Base-by-base conservation (phyloP, 1,140 invertebrate genomes). In the Danaus plexippus region DNA sequence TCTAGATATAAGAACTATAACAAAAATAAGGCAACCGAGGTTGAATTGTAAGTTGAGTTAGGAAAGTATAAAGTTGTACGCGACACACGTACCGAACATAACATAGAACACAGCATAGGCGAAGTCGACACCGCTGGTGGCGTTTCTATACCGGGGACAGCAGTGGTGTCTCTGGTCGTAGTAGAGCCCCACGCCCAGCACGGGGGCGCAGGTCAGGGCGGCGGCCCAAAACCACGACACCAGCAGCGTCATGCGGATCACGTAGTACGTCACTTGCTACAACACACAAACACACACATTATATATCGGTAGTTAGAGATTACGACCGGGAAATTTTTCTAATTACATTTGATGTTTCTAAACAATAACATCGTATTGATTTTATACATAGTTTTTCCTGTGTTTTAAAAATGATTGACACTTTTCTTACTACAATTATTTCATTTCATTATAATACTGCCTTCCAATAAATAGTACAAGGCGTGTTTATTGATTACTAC, bases 71-170 rank as follows among this genome's bases (percentile, higher is more conserved):
- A 32, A 32, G 22, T 32, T 32, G 2, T 9, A 40, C 6, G 1
- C 12, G 18, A 32, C 2, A 15, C 0, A 64, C 76, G 75, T 40
- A 95, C 94, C 94, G 66, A 93, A 94, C 42, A 88, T 74, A 65
- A 95, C 93, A 77, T 94, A 94, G 12, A 95, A 83, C 69, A 93
- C 93, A 12, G 94, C 93, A 66, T 96, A 96, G 6, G 90, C 89
- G 43, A 93, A 87, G 78, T 95, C 94, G 9, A 82, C 74, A 1
- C 89, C 71, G 11, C 89, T 77, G 0, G 82, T 88, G 0, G 92
- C 95, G 66, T 92, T 89, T 52, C 93, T 88, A 80, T 95, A 95
- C 11, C 94, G 89, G 2, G 87, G 75, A 71, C 94, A 96, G 49
- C 83, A 74, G 3, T 59, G 63, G 3, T 74, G 69, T 22, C 75